phyloP scores from a whole-genome alignment of 2,113 vertebrate species.

The Dicaeum eximium region DNA sequence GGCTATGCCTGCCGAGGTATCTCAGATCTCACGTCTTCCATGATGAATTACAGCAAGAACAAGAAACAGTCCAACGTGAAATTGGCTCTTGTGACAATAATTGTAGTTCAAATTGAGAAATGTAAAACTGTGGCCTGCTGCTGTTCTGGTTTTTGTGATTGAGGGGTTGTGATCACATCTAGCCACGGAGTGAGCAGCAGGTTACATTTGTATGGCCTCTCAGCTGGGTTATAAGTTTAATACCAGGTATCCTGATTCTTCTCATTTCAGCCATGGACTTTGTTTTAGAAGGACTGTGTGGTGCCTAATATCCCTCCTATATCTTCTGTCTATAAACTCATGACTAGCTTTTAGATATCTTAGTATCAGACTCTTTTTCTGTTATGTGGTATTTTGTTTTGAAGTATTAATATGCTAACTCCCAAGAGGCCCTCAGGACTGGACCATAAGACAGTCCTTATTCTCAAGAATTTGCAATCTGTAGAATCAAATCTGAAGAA shows the following conservation, averaged over 20 bases:
- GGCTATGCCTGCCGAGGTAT: neutral
- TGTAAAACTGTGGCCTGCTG: slow-evolving; percentile 34
- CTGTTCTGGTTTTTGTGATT: slow-evolving; percentile 35
- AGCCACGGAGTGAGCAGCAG: neutral
- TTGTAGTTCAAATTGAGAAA: slow-evolving; percentile 60
- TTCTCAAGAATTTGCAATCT: neutral
- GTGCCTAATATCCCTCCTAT: neutral
- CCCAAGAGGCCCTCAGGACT: no score
- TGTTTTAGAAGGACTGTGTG: neutral
- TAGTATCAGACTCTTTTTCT: neutral
- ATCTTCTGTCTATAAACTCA: neutral
- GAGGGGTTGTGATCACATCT: neutral
- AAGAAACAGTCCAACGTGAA: slow-evolving; percentile 52
- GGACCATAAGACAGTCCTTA: neutral
- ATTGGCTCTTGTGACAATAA: slow-evolving; percentile 59
- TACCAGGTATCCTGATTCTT: neutral
- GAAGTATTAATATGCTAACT: neutral
- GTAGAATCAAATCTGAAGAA: neutral
- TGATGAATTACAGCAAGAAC: slow-evolving; percentile 70
- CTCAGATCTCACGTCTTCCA: slow-evolving; percentile 30
- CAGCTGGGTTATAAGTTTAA: neutral
- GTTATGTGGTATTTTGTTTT: neutral
- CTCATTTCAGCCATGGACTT: neutral
- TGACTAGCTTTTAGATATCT: neutral
- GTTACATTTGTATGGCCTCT: neutral